Percentiles rank a stretch among this genome's conserved stretches.
These are phyloP conservation scores for Distichodus sexfasciatus DNA, from an alignment of 2,797 vertebrate genomes.

Conservation along the genomic window DNA sequence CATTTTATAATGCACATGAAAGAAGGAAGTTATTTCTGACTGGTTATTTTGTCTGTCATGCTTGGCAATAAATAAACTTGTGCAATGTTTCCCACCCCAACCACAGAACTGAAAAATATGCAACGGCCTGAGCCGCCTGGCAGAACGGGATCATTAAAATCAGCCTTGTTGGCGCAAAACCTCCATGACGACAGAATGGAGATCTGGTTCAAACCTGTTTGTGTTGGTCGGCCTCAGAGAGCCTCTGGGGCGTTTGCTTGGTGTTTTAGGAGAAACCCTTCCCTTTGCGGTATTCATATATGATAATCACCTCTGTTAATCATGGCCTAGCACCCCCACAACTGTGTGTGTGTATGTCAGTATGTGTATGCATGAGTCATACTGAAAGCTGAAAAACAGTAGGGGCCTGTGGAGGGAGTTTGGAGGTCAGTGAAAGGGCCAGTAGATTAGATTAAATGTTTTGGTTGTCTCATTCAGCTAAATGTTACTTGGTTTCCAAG, in stretches of 20 bases:
- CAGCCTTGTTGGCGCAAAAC: slow-evolving; percentile 15
- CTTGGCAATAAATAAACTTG: not conserved
- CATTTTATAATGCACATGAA: not conserved
- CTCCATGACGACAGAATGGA: slow-evolving; percentile 10
- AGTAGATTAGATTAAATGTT: not conserved
- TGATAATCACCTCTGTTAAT: slow-evolving; percentile 36
- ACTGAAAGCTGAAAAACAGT: not conserved
- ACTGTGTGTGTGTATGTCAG: too few species aligned
- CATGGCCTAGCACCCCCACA: slow-evolving; percentile 22
- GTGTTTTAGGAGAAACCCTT: slow-evolving; percentile 29
- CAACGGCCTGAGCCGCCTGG: slow-evolving; percentile 22
- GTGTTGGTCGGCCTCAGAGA: slow-evolving; percentile 3
- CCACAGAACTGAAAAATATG: slow-evolving; percentile 15
- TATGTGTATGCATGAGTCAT: slow-evolving; percentile 43
- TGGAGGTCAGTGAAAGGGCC: slow-evolving; percentile 25
- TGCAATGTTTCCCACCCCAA: not conserved
- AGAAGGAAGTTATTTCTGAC: not conserved
- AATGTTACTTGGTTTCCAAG: too few species aligned
- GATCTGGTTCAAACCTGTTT: slow-evolving; percentile 42
- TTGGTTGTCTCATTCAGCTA: not conserved
- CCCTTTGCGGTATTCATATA: slow-evolving; percentile 31
- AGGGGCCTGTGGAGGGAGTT: not conserved
- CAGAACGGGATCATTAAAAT: slow-evolving; percentile 32
- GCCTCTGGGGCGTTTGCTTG: slow-evolving; percentile 14
- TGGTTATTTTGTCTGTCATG: not conserved